Evolutionary conservation across 1,140 invertebrate genomes (phyloP), one percentile per base, ranked within the genome.

Genomic region (Drosophila bipectinata): DNA sequence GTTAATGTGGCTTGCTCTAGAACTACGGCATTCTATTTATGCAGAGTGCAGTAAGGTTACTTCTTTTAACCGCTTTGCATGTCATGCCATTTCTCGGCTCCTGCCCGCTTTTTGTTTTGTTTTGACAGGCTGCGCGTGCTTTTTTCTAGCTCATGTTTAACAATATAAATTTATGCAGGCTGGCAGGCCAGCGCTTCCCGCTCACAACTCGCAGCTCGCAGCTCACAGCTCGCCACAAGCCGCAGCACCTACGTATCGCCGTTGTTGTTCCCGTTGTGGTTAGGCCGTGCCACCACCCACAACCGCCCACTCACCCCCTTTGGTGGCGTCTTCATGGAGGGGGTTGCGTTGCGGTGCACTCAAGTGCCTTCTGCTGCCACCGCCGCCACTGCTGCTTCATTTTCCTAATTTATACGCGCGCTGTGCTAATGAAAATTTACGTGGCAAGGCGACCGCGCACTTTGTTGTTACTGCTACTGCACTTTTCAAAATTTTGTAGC

Each of bases 341-440:
- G 34, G 71, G 71, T n/a, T 12, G 34, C 34, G 34, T 48, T 56
- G 71, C 45, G 58, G 58, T 73, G 78, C 72, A 76, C 78, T 81
- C 79, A 81, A 81, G 72, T 77, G 79, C 58, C 62, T 60, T n/a
- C 37, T 49, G 37, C 61, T 60, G 67, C 72, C 34, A 51, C 39
- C 60, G 48, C 54, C 41, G 48, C 49, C 47, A 66, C 72, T 58
- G 82, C 83, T 87, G 74, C 83, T 87, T 87, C 83, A 87, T 87
- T 87, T 87, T 87, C 75, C 83, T 87, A 87, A 87, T 87, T 87
- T 88, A 87, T 87, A 83, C 79, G 76, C 83, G 83, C 71, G 64
- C 71, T 83, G 77, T 74, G 72, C 83, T 87, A 87, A 87, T 87
- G 83, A 87, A 87, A 87, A 87, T 87, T 83, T 87, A 87, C 84